Evolutionary conservation across 92 coral and sea anemone genomes (phyloP).

Genomic region (Micromussa lordhowensis): DNA sequence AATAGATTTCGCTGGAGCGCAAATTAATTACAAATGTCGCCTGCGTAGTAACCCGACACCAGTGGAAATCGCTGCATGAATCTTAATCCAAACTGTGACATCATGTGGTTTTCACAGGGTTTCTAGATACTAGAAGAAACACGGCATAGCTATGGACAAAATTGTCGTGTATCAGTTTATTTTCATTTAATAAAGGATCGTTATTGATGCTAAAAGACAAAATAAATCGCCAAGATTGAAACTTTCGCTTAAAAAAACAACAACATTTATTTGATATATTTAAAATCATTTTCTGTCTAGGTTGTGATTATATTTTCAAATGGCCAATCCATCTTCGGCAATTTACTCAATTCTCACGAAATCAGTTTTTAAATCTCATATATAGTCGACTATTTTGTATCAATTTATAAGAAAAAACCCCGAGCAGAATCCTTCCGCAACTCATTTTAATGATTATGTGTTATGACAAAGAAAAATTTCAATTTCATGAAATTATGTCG

Average conservation of each 20-base stretch:
- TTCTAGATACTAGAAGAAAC: neutral
- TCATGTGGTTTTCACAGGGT: neutral
- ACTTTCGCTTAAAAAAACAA: neutral
- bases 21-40: slow-evolving; percentile 1
- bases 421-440: neutral
- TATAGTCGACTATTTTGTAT: neutral
- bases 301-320: neutral
- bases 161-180: neutral
- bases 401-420: no score
- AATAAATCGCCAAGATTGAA: neutral
- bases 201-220: neutral
- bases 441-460: neutral
- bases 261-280: neutral
- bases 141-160: no score
- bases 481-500: neutral
- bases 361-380: neutral
- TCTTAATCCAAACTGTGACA: neutral
- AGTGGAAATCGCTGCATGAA: neutral
- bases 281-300: neutral
- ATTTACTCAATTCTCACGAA: neutral
- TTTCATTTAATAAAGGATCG: neutral
- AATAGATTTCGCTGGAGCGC: neutral
- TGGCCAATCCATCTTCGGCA: neutral
- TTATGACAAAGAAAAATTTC: neutral
- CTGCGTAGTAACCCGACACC: neutral